Evolutionary conservation across 2,888 invertebrate genomes (phyloP), one percentile per base, ranked within the genome.

Genomic region (Ornithoptera priamus): DNA sequence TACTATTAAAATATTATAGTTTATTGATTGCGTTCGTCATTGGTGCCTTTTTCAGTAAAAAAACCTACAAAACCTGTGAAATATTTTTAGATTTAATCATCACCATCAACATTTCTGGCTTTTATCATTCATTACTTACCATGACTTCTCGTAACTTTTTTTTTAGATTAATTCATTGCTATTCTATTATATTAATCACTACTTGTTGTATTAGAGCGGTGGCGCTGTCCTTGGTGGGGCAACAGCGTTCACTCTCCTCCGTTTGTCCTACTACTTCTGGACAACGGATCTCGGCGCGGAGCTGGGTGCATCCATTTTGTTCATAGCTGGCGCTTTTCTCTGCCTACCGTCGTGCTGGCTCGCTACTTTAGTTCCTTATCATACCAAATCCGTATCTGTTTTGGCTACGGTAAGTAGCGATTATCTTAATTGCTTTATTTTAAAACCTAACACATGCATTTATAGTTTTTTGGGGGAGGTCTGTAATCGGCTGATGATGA

Each of bases 211-310:
- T 63, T 24, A 92, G 92, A 89, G 90, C 62, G 90, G 90, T n/a
- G 92, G 90, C 2, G 81, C 85, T 1, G 84, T 91, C 56, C 83
- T 92, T 3, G 88, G 90, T 60, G 85, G 84, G 0, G 84, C 90
- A 2, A 81, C 88, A 20, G 75, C 84, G 74, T 92, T 90, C 88
- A 85, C 78, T 59, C 80, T 92, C 18, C 75, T 90, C 62, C 87
- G 90, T 20, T 86, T 91, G 81, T 90, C 88, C 2, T 91, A 90
- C 75, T 90, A 89, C 77, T 91, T 92, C 81, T 91, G 92, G 92
- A 86, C 87, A 30, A 81, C 90, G 46, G 91, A 92, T 74, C 78
- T 91, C 72, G 89, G 88, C 50, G 82, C 85, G 67, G 90, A 92
- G 77, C 78, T 92, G 64, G 84, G 84, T 22, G 73, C 85, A 12